A percentile compares a stretch with the other conserved stretches of the same genome.
These are phyloP conservation scores for Autographa gamma DNA, from an alignment of 2,888 invertebrate species.

Conservation along the genomic window DNA sequence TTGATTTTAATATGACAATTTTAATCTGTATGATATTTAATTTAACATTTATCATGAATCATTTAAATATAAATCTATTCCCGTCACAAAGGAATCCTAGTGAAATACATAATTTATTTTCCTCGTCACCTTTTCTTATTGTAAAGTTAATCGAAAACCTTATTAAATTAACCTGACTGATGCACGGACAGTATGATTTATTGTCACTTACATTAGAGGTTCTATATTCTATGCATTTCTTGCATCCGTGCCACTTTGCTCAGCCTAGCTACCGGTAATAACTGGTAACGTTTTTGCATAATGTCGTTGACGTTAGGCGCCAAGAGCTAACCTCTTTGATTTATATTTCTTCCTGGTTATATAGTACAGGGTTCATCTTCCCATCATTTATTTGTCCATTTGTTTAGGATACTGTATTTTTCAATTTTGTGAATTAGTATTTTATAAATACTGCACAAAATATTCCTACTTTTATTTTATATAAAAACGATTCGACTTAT, in stretches of 20 bases:
- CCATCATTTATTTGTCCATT: no score
- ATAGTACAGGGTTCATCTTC: neutral
- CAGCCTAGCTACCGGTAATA: neutral
- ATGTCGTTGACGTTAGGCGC: slow-evolving; percentile 4
- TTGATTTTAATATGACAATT: no score
- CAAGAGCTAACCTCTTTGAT: neutral
- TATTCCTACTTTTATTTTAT: no score
- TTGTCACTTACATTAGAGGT: neutral
- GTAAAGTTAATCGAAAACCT: slow-evolving; percentile 1
- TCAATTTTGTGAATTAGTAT: no score
- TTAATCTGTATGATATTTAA: no score
- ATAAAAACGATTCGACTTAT: no score
- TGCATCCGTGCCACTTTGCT: neutral
- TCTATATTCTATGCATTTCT: neutral
- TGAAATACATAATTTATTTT: no score
- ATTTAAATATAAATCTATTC: no score
- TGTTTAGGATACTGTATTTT: no score
- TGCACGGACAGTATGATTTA: slow-evolving; percentile 1
- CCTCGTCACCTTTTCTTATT: neutral
- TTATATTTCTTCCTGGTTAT: neutral
- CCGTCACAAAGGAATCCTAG: no score
- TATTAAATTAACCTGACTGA: slow-evolving; percentile 2
- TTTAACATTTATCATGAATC: no score
- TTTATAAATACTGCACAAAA: no score
- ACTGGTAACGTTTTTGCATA: slow-evolving; percentile 4